These are phyloP conservation scores for Cremastobaeus sp. DNA, from an alignment of 2,888 invertebrate genomes.

Conservation along the genomic window DNA sequence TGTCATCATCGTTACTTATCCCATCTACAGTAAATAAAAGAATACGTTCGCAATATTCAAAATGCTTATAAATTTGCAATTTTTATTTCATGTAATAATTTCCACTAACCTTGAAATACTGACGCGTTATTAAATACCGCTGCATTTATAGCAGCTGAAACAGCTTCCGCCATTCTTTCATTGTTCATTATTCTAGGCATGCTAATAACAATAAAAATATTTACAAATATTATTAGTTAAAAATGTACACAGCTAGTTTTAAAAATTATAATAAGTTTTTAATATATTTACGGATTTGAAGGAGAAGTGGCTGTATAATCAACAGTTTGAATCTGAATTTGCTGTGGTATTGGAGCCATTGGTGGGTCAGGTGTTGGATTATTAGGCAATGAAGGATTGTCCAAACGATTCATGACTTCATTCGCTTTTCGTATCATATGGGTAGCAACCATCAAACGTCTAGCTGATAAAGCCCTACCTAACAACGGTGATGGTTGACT, in stretches of 20 bases:
- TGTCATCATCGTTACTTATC: too few relatives aligned
- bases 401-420: conserved; percentile 78
- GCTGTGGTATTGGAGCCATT: conserved; percentile 68
- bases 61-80: conserved; percentile 9
- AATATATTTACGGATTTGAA: conserved; percentile 66
- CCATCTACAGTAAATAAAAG: too few relatives aligned
- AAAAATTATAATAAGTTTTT: background rate
- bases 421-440: conserved; percentile 79
- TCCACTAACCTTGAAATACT: conserved; percentile 65
- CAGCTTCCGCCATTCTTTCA: conserved; percentile 72
- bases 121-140: conserved; percentile 68
- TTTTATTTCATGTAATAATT: too few relatives aligned
- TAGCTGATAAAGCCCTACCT: conserved; percentile 79
- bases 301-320: conserved; percentile 29
- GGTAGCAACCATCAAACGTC: conserved; percentile 79
- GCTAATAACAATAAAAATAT: conserved; percentile 30
- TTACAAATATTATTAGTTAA: background rate
- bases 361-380: conserved; percentile 64
- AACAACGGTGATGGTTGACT: conserved; percentile 76
- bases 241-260: background rate
- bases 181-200: conserved; percentile 63
- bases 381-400: conserved; percentile 72
- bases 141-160: conserved; percentile 75
- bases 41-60: background rate
- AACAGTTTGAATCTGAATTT: conserved; percentile 66